Base-by-base conservation (phyloP, 2,797 vertebrate genomes). In the Alfaro cultratus region DNA sequence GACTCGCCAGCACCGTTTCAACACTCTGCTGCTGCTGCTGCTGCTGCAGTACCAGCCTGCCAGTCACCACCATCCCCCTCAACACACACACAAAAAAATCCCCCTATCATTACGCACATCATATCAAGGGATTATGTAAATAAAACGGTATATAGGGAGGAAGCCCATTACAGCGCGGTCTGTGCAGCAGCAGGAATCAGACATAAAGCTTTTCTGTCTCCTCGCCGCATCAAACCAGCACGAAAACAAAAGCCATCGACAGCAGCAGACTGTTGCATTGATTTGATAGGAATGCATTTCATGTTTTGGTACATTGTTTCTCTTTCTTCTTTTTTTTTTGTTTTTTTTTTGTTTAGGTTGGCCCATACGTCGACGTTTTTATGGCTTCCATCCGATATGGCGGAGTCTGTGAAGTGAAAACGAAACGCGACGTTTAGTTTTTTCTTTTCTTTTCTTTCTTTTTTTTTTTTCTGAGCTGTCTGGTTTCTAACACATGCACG, bases 61-160 rank as follows among this genome's bases (percentile, higher is more conserved):
- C 82, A 72, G 80, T 55, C 53, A 16, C 68, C 62, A 70, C 64
- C 36, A 29, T 72, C 74, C 64, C 41, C 26, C 67, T 21, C 31
- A 3, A 62, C 21, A 11, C 26, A 53, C 31, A 15, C 23, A 10
- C 39, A 75, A 55, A 36, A 47, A 64, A 80, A 60, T 68, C 78
- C 4, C 43, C 80, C 73, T 18, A 90, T 82, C 74, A 57, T 76
- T 82, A 82, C 79, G 77, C 86, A 85, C 88, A 86, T 85, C 83
- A 81, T 26, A 74, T 41, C 62, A 73, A 11, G 60, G 77, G 81
- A 76, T 81, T 47, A 78, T 84, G 87, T 89, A 83, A 88, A 92
- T 88, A 88, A 82, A 88, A 73, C 49, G 10, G 4, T 26, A 57
- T 57, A 82, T 74, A 83, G 67, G 26, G 67, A 70, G 75, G 78